Base-by-base conservation (phyloP, 2,797 vertebrate species). In the Etheostoma perlongum region DNA sequence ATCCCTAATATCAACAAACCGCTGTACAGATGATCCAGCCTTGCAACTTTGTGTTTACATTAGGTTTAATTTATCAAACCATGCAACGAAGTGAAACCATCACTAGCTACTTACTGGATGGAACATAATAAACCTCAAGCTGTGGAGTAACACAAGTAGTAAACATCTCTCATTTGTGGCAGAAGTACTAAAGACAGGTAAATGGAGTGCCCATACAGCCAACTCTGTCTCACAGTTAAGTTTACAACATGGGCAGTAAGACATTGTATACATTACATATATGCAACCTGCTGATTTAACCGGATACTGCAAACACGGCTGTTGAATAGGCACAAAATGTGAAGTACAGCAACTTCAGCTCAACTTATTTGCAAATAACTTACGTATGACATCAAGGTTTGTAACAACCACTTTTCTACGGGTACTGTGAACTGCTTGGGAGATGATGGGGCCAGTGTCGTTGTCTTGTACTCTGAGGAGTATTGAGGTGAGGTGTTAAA, bases 351-450 rank as follows among this genome's bases (percentile, higher is more conserved):
- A 42, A 18, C 49, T 30, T 36, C 5, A 13, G 59, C 42, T 51
- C 8, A 48, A 58, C 64, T 86, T 49, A 15, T 36, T 62, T 4
- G 30, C 33, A 83, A 61, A 61, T 52, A 42, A 36, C n/a, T 52
- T 27, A 25, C 23, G 60, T 44, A 55, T 67, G 7, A 54, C 16
- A 33, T 25, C 21, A 60, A 19, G 16, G 27, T 21, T 19, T 66
- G 6, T 33, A 11, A 70, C 23, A 33, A 44, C 46, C 18, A 73
- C 72, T 60, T 14, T 59, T 15, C 19, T 21, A 4, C 23, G 36
- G 60, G 27, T 12, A 13, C 67, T 47, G 30, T 5, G 2, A 21
- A 3, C 72, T 69, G 14, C 52, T n/a, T n/a, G 10, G 27, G 14
- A 25, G 13, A 55, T 40, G 33, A 42, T 14, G 33, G 48, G 55